Evolutionary conservation across 2,888 invertebrate genomes (phyloP), one percentile per base, ranked within the genome.

Genomic region (Xiphydria camelus): DNA sequence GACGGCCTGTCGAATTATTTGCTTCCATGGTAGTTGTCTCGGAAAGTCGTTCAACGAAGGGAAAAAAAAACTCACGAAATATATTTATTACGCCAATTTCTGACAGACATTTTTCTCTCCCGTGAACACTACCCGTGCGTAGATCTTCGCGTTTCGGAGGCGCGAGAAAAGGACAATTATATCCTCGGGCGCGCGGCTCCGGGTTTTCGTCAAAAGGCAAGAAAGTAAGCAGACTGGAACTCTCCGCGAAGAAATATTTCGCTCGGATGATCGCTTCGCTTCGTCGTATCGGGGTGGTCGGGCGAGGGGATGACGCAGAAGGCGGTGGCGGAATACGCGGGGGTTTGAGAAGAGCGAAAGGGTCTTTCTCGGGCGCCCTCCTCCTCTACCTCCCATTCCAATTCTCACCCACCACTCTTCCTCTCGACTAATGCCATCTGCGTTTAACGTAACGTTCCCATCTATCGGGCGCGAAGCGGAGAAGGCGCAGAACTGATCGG

Each of bases 401-500:
- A n/a, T n/a, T n/a, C n/a, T n/a, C n/a, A n/a, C n/a, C n/a, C n/a
- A n/a, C n/a, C n/a, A n/a, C n/a, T n/a, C n/a, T n/a, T n/a, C n/a
- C n/a, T n/a, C n/a, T n/a, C n/a, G n/a, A 55, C 48, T 49, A 47
- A 59, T 52, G 43, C 56, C 58, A 59, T 62, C 53, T 53, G 59
- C 45, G 54, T 50, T 60, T 52, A 62, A 62, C 53, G 55, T 49
- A 32, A 49, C 37, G 41, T 45, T 51, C 49, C 34, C 43, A 44
- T 37, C 50, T 41, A 20, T 53, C 44, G 29, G 29, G 9, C 29
- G 29, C 5, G 29, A 29, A 29, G 29, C 15, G 29, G 29, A 29
- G 41, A 62, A 17, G 51, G 60, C 51, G 53, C 50, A 45, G 50
- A 51, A 53, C 57, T 57, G 61, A 65, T 65, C 59, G 55, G 53